phyloP scores from a whole-genome alignment of 2,888 invertebrate species.

The Lasioglossum vierecki region DNA sequence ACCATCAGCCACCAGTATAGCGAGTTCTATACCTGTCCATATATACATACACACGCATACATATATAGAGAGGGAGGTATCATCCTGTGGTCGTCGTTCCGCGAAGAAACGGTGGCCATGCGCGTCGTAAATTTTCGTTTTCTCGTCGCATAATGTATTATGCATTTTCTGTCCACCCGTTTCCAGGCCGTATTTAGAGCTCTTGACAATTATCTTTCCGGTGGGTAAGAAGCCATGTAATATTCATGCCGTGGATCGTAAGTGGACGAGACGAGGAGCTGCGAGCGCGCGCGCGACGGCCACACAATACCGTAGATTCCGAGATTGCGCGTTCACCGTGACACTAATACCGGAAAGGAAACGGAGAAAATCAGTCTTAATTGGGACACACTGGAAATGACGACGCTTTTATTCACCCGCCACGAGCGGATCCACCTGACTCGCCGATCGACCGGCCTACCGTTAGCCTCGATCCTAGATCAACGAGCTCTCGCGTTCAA shows the following conservation, averaged over 20 bases:
- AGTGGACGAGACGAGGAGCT: constrained; percentile 70
- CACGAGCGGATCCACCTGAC: constrained; percentile 9
- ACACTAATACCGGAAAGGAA: constrained; percentile 83
- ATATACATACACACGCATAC: neutral
- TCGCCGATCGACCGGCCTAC: constrained; percentile 15
- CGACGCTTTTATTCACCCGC: constrained; percentile 68
- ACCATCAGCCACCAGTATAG: constrained; percentile 13
- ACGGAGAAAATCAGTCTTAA: constrained; percentile 82
- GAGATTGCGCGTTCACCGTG: constrained; percentile 83
- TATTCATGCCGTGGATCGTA: constrained; percentile 81
- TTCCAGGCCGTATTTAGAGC: constrained; percentile 80
- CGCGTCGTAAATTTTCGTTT: constrained; percentile 78
- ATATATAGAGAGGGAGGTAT: constrained; percentile 35
- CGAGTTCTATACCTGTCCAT: neutral
- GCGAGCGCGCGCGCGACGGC: constrained; percentile 58
- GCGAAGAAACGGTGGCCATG: constrained; percentile 56
- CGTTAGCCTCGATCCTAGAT: constrained; percentile 7
- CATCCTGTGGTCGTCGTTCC: constrained; percentile 38
- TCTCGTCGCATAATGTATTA: constrained; percentile 80
- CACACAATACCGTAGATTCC: constrained; percentile 81
- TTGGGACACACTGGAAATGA: constrained; percentile 79
- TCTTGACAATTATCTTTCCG: constrained; percentile 84
- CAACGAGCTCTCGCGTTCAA: neutral
- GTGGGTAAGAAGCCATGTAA: constrained; percentile 83
- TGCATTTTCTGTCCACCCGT: constrained; percentile 81